These are phyloP conservation scores for Ormia ochracea DNA, from an alignment of 2,888 invertebrate genomes.

Conservation along the genomic window DNA sequence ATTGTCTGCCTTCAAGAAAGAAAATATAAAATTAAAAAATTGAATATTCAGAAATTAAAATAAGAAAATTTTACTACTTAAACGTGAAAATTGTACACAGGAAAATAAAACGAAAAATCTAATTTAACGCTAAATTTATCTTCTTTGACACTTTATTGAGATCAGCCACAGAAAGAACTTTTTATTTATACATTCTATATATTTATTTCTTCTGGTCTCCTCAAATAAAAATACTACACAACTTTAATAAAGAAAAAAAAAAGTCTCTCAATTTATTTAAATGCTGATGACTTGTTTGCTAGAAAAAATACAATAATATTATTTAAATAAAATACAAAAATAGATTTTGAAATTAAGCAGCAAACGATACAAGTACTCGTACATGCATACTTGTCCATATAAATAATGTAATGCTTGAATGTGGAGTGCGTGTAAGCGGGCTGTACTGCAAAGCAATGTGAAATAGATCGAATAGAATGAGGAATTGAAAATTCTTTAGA, in stretches of 20 bases:
- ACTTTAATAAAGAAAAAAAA: not conserved
- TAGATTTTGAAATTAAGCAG: conserved; percentile 27
- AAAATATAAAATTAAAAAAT: conserved; percentile 1
- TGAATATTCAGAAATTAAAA: conserved; percentile 4
- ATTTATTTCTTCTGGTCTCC: not conserved
- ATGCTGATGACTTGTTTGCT: conserved; percentile 12
- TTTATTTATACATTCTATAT: too few relatives aligned
- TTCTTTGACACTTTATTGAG: conserved; percentile 60
- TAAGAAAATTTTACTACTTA: too few relatives aligned
- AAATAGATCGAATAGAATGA: conserved; percentile 50
- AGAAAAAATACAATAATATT: not conserved
- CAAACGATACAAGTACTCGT: not conserved
- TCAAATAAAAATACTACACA: not conserved
- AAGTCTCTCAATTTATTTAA: conserved; percentile 30
- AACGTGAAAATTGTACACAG: not conserved
- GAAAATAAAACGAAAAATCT: conserved; percentile 24
- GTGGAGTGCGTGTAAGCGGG: not conserved
- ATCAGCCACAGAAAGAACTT: conserved; percentile 5
- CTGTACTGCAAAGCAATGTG: not conserved
- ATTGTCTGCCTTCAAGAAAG: conserved; percentile 13
- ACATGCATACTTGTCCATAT: too few relatives aligned
- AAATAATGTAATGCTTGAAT: not conserved
- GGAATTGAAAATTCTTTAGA: conserved; percentile 58
- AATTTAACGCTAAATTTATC: conserved; percentile 60
- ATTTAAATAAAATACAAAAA: conserved; percentile 38